Percentiles rank a stretch among this genome's conserved stretches.
Conservation (phyloP, 2,113 vertebrate species). For the Pluvialis apricaria region DNA sequence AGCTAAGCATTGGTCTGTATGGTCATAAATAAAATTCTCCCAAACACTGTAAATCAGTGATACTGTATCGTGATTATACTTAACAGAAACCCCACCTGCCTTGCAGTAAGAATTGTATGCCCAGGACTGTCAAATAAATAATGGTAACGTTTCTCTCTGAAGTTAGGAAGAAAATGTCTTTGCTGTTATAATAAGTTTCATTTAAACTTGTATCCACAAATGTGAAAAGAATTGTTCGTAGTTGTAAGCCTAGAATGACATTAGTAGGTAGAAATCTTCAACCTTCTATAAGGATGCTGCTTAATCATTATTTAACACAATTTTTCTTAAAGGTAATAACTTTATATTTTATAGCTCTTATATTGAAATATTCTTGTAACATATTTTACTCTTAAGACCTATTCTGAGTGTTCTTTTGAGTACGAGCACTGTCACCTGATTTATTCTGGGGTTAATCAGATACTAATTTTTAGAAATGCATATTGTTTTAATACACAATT, state of each 20-base stretch:
- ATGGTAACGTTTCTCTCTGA: not conserved
- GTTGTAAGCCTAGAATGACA: not conserved
- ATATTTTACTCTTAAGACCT: not conserved
- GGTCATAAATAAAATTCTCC: not conserved
- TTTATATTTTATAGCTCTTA: not conserved
- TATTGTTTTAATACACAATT: not conserved
- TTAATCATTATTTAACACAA: not conserved
- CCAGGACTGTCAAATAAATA: not conserved
- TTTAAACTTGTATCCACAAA: not conserved
- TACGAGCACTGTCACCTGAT: not conserved
- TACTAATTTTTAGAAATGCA: not conserved
- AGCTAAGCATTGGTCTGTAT: not conserved
- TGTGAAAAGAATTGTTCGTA: not conserved
- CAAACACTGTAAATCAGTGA: not conserved
- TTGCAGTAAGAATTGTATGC: not conserved
- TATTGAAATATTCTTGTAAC: not conserved
- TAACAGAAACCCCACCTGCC: not conserved
- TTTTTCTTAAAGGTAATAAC: not conserved
- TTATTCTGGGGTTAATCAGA: not conserved
- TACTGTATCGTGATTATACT: not conserved
- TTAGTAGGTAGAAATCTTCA: not conserved
- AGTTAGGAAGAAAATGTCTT: not conserved
- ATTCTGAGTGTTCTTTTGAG: not conserved
- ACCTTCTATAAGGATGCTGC: not conserved
- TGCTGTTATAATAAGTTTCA: not conserved